Evolutionary conservation across 2,888 invertebrate species (phyloP).

Genomic region (Mesorhabditis spiculigera): DNA sequence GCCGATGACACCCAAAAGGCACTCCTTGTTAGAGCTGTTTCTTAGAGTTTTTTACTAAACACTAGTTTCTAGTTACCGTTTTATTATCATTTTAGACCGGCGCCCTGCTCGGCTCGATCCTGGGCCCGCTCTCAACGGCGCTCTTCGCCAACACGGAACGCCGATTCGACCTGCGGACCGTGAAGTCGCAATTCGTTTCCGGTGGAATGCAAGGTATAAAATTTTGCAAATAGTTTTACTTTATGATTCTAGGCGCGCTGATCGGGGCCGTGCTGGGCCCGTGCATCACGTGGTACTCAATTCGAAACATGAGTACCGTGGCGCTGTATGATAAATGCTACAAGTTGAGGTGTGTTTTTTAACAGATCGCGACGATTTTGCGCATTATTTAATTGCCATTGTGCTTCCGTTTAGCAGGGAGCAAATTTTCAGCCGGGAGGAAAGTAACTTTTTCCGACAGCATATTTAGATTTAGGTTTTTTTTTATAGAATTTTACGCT

Average conservation of each 20-base stretch:
- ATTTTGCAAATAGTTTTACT: conserved; percentile 8
- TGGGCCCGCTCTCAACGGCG: conserved; percentile 25
- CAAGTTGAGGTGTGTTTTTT: conserved; percentile 27
- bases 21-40: too few relatives aligned
- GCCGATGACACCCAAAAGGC: too few relatives aligned
- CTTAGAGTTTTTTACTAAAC: not conserved
- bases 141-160: not conserved
- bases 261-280: conserved; percentile 40
- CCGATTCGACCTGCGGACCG: not conserved
- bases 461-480: too few relatives aligned
- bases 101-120: conserved; percentile 38
- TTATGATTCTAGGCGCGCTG: conserved; percentile 21
- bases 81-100: conserved; percentile 28
- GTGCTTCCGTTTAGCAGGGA: too few relatives aligned
- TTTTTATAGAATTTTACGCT: too few relatives aligned
- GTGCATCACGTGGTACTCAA: conserved; percentile 32
- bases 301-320: conserved; percentile 44
- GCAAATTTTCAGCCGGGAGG: too few relatives aligned
- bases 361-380: not conserved
- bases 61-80: not conserved
- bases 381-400: not conserved
- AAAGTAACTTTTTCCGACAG: too few relatives aligned
- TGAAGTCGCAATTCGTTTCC: not conserved
- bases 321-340: conserved; percentile 47
- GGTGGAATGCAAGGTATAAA: conserved; percentile 20